Percentiles rank a stretch among this genome's conserved stretches.
These are phyloP conservation scores for Spheniscus humboldti DNA, from an alignment of 2,797 vertebrate genomes.

Conservation along the genomic window DNA sequence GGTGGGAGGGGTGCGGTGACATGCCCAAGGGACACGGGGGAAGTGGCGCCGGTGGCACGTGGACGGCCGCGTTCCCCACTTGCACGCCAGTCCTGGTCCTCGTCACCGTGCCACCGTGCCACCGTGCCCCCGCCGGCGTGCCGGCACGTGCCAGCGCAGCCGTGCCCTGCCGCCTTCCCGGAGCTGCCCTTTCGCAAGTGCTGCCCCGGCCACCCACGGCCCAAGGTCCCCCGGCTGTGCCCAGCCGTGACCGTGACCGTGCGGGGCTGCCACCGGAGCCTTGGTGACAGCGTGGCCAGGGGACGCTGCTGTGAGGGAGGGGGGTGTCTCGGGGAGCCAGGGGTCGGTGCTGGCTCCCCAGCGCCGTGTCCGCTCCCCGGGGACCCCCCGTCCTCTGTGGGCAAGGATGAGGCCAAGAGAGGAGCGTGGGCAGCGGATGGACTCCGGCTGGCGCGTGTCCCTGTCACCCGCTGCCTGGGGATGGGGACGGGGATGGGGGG, in stretches of 20 bases:
- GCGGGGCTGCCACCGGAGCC: not conserved
- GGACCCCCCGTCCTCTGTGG: not conserved
- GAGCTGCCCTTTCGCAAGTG: too few species aligned
- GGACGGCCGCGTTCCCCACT: too few species aligned
- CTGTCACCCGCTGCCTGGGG: not conserved
- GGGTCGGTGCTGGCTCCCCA: not conserved
- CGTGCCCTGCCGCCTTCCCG: too few species aligned
- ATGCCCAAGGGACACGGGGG: too few species aligned
- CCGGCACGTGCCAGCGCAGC: too few species aligned
- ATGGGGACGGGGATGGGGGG: too few species aligned
- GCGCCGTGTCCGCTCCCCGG: not conserved
- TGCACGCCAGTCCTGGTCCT: too few species aligned
- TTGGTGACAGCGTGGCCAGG: not conserved
- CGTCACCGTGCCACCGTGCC: too few species aligned
- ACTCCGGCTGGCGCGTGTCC: not conserved
- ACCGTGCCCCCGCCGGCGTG: too few species aligned
- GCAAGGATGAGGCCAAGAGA: not conserved
- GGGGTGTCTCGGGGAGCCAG: not conserved
- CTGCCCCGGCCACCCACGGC: too few species aligned
- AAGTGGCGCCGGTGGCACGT: too few species aligned
- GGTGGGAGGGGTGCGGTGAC: too few species aligned
- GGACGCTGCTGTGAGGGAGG: not conserved
- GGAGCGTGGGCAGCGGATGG: not conserved
- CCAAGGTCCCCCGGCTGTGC: not conserved
- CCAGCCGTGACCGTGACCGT: not conserved